A percentile compares a stretch with the other conserved stretches of the same genome.
Conservation (phyloP, 2,888 invertebrate species). For the Yponomeuta evonymella region DNA sequence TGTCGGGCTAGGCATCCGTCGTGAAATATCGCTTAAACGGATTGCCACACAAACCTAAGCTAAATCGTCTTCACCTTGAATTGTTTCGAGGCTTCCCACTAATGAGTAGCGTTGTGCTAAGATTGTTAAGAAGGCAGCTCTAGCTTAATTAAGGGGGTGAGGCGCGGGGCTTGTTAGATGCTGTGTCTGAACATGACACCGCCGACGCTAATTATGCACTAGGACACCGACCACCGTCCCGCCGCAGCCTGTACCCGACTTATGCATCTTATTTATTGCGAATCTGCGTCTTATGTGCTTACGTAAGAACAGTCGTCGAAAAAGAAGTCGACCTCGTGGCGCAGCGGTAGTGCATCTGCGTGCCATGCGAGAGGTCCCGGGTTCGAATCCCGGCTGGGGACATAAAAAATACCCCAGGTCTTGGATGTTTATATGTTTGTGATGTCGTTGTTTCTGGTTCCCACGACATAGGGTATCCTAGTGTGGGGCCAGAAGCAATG, state of each 20-base stretch:
- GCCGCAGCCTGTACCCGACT: background rate
- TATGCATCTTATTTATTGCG: background rate
- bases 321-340: too few relatives aligned
- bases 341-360: too few relatives aligned
- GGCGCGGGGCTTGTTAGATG: constrained; percentile 55
- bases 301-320: too few relatives aligned
- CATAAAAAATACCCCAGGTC: too few relatives aligned
- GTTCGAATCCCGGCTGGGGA: too few relatives aligned
- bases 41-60: background rate
- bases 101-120: background rate
- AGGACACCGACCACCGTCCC: constrained; percentile 36
- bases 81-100: background rate
- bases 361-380: too few relatives aligned
- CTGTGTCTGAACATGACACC: constrained; percentile 69
- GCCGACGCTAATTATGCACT: constrained; percentile 57
- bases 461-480: too few relatives aligned
- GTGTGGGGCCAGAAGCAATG: too few relatives aligned
- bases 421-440: too few relatives aligned
- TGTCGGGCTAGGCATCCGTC: background rate
- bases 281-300: too few relatives aligned
- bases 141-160: constrained; percentile 5
- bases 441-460: too few relatives aligned
- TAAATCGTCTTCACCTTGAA: constrained; percentile 1
- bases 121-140: background rate
- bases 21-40: background rate